Conservation (phyloP, 2,888 invertebrate genomes). For the Leptodirus hochenwartii region DNA sequence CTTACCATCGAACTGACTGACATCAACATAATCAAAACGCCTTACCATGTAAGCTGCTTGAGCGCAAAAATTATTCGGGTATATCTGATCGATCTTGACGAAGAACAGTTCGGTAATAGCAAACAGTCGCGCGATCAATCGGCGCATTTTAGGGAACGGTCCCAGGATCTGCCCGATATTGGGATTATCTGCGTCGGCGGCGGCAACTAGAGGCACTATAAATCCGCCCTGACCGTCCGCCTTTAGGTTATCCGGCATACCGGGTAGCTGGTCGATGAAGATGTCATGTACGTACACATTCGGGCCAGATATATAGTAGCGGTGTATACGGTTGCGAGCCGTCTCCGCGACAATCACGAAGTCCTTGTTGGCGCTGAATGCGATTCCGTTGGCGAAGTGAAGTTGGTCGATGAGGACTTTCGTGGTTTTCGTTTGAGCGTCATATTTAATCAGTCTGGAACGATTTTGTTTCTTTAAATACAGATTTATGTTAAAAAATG, state of each 20-base stretch:
- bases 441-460: constrained; percentile 60
- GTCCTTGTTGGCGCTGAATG: constrained; percentile 61
- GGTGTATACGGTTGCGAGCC: constrained; percentile 40
- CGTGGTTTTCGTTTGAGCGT: constrained; percentile 57
- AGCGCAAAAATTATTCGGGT: constrained; percentile 46
- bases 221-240: constrained; percentile 41
- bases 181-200: constrained; percentile 38
- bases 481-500: too few relatives aligned
- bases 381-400: constrained; percentile 78
- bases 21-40: constrained; percentile 13
- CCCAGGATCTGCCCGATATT: constrained; percentile 32
- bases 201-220: constrained; percentile 38
- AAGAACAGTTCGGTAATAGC: constrained; percentile 43
- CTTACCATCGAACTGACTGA: too few relatives aligned
- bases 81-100: constrained; percentile 38
- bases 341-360: constrained; percentile 69
- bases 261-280: constrained; percentile 68
- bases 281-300: constrained; percentile 64
- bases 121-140: constrained; percentile 41
- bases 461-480: too few relatives aligned
- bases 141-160: constrained; percentile 43
- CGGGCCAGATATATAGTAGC: constrained; percentile 63
- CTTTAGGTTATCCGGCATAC: constrained; percentile 45
- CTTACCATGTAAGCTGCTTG: constrained; percentile 40
- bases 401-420: constrained; percentile 57